These are phyloP conservation scores for Syrista parreyssii DNA, from an alignment of 2,888 invertebrate species.

Conservation along the genomic window DNA sequence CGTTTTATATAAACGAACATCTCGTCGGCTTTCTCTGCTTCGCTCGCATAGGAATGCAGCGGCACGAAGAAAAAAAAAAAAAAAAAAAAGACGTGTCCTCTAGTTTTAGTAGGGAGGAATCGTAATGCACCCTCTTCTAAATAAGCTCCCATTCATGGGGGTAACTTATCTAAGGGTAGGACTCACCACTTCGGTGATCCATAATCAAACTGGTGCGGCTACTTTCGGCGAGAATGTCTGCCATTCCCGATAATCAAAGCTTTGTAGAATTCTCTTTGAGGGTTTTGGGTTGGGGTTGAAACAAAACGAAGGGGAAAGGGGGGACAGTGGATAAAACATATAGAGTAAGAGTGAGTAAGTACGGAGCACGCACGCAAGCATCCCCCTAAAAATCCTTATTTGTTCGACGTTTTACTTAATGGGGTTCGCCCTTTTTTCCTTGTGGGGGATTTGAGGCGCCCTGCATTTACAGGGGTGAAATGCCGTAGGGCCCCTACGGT, in stretches of 20 bases:
- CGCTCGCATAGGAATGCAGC: conserved; percentile 3
- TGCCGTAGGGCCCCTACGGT: conserved; percentile 19
- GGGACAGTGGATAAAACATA: neutral
- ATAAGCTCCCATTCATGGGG: neutral
- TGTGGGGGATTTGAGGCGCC: conserved; percentile 33
- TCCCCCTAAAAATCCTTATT: conserved; percentile 35
- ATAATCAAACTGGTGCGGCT: neutral
- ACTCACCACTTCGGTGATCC: neutral
- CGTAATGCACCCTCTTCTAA: conserved; percentile 10
- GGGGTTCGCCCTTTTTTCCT: conserved; percentile 39
- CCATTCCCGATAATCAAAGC: neutral
- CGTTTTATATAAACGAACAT: conserved; percentile 36
- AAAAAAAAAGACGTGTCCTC: conserved; percentile 8
- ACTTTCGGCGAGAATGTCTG: neutral
- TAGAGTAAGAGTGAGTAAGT: conserved; percentile 17
- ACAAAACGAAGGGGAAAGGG: neutral
- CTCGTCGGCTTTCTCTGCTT: conserved; percentile 7
- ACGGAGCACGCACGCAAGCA: neutral
- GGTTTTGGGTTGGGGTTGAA: neutral
- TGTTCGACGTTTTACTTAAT: conserved; percentile 49
- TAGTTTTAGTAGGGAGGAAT: neutral
- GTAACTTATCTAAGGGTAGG: neutral
- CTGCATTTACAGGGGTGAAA: conserved; percentile 27
- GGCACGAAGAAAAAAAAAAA: conserved; percentile 1
- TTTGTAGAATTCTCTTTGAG: neutral